These are phyloP conservation scores for Lepidochrysops patricia DNA, from an alignment of 2,888 invertebrate genomes.

Conservation along the genomic window DNA sequence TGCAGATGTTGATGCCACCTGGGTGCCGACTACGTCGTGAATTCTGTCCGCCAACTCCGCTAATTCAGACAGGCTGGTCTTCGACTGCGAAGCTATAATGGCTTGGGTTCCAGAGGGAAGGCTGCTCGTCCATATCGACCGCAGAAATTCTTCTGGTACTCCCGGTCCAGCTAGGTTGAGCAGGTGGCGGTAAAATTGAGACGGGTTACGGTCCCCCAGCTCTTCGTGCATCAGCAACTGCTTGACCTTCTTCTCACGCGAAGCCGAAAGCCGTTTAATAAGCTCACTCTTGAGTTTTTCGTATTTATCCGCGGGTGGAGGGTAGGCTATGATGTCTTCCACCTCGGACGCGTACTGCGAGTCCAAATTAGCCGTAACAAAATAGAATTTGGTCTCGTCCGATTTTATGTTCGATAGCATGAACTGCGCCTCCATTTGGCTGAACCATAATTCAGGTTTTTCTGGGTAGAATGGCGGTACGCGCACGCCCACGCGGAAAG, in stretches of 20 bases:
- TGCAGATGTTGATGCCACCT: neutral
- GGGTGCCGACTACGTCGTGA: neutral
- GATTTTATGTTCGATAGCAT: slow-evolving; percentile 18
- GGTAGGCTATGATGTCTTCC: slow-evolving; percentile 14
- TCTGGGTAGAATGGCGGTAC: slow-evolving; percentile 27
- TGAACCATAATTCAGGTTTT: slow-evolving; percentile 28
- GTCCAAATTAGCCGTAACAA: slow-evolving; percentile 15
- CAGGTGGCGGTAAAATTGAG: slow-evolving; percentile 22
- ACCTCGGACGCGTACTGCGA: slow-evolving; percentile 11
- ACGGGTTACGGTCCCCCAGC: slow-evolving; percentile 23
- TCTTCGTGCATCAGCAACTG: slow-evolving; percentile 23
- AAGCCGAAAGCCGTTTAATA: slow-evolving; percentile 22
- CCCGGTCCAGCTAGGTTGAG: neutral
- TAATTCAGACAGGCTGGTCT: too few relatives aligned
- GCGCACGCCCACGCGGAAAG: neutral
- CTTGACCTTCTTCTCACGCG: slow-evolving; percentile 20
- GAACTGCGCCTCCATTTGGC: slow-evolving; percentile 28
- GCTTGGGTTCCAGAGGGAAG: neutral
- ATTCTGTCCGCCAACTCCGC: neutral
- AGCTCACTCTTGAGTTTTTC: slow-evolving; percentile 23
- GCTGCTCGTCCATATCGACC: too few relatives aligned
- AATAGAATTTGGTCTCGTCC: slow-evolving; percentile 20
- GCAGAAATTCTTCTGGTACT: too few relatives aligned
- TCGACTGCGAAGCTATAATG: neutral
- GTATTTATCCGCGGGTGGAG: slow-evolving; percentile 18